These are phyloP conservation scores for Amblyjoppa fuscipennis DNA, from an alignment of 2,888 invertebrate species.

Conservation along the genomic window DNA sequence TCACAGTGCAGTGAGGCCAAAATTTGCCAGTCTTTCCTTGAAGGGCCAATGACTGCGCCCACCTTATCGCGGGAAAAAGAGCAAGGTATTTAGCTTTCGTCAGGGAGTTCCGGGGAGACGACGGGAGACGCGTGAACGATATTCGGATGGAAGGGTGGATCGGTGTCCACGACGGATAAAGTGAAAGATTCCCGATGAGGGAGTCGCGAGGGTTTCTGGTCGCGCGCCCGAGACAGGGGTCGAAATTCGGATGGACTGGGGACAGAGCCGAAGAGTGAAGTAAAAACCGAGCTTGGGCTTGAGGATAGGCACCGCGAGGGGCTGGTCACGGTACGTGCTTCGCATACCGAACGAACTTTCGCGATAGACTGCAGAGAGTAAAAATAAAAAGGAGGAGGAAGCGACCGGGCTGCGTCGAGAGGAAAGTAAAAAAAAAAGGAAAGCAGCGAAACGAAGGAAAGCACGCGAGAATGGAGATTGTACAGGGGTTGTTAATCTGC, in stretches of 20 bases:
- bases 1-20: background rate
- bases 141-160: constrained; percentile 81
- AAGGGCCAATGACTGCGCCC: constrained; percentile 21
- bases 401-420: constrained; percentile 47
- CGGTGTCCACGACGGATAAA: constrained; percentile 83
- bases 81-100: constrained; percentile 46
- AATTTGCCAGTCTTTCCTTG: background rate
- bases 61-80: background rate
- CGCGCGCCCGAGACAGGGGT: constrained; percentile 78
- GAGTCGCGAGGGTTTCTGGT: constrained; percentile 69
- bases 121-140: constrained; percentile 76
- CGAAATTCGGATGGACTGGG: constrained; percentile 71
- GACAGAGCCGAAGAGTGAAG: constrained; percentile 67
- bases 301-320: constrained; percentile 60
- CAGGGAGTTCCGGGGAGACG: constrained; percentile 46
- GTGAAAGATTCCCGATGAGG: constrained; percentile 81
- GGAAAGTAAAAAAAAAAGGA: constrained; percentile 49
- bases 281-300: constrained; percentile 50
- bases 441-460: constrained; percentile 39
- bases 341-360: constrained; percentile 75
- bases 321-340: constrained; percentile 81
- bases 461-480: constrained; percentile 41
- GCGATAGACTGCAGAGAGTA: constrained; percentile 59
- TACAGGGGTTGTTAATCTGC: constrained; percentile 50
- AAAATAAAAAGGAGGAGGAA: constrained; percentile 50